A percentile compares a stretch with the other conserved stretches of the same genome.
Conservation (phyloP, 2,113 vertebrate species). For the Kobus ellipsiprymnus region DNA sequence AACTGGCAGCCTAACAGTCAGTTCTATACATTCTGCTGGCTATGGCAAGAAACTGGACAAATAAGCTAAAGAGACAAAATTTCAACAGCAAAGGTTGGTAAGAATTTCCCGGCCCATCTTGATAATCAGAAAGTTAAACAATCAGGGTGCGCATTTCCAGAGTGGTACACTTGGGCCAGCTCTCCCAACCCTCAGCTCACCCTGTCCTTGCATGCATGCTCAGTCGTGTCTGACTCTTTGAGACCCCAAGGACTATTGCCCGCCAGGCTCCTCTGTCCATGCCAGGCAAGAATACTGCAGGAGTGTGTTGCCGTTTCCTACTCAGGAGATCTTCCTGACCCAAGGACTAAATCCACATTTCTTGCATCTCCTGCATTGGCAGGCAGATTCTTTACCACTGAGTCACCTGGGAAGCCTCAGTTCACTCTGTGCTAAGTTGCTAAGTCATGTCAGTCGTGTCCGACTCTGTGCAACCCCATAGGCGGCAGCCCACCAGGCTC, state of each 20-base stretch:
- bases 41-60: background rate
- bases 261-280: background rate
- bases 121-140: background rate
- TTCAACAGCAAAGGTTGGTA: background rate
- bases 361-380: background rate
- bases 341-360: background rate
- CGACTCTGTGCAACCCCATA: too few relatives aligned
- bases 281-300: background rate
- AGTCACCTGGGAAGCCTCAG: background rate
- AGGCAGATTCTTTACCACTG: background rate
- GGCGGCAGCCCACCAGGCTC: too few relatives aligned
- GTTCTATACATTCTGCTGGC: background rate
- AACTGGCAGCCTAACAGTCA: background rate
- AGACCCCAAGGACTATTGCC: background rate
- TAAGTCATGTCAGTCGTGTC: fast-evolving
- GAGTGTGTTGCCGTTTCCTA: background rate
- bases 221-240: background rate
- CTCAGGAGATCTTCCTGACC: background rate
- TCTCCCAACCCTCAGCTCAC: background rate
- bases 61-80: background rate
- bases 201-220: background rate
- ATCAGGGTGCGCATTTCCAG: background rate
- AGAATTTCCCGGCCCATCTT: background rate
- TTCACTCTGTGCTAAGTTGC: background rate
- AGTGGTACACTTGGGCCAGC: background rate